A percentile compares a stretch with the other conserved stretches of the same genome.
Evolutionary conservation across 2,888 invertebrate species (phyloP).

Genomic region (Hypena proboscidalis): DNA sequence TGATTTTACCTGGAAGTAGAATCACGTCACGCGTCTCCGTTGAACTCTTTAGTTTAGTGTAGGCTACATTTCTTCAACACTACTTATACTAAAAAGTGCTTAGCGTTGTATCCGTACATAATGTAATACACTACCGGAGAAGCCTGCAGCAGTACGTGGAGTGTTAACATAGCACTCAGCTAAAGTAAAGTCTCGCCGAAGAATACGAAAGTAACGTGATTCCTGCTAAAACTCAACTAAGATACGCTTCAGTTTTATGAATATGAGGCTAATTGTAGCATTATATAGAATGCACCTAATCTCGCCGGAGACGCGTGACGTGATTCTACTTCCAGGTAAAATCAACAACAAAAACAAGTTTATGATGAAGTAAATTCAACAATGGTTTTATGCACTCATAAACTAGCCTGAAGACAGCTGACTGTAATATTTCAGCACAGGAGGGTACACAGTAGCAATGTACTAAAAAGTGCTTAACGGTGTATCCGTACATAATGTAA

Average conservation of each 20-base stretch:
- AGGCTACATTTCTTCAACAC: too few species aligned
- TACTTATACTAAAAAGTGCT: slow-evolving; percentile 28
- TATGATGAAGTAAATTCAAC: too few species aligned
- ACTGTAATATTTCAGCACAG: slow-evolving; percentile 24
- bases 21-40: too few species aligned
- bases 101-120: slow-evolving; percentile 24
- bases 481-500: slow-evolving; percentile 24
- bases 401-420: neutral
- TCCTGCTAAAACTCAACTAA: slow-evolving; percentile 38
- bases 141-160: slow-evolving; percentile 39
- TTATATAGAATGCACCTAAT: too few species aligned
- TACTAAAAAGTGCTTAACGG: slow-evolving; percentile 28
- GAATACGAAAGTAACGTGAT: too few species aligned
- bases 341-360: too few species aligned
- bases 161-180: slow-evolving; percentile 37
- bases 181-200: slow-evolving; percentile 36
- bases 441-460: slow-evolving; percentile 12
- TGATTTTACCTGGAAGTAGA: too few species aligned
- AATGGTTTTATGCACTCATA: neutral
- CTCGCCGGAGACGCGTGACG: too few species aligned
- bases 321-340: too few species aligned
- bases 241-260: slow-evolving; percentile 22
- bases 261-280: too few species aligned
- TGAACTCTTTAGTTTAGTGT: too few species aligned
- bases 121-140: slow-evolving; percentile 26